Evolutionary conservation across 2,888 invertebrate species (phyloP).

Genomic region (Drosophila yooni): DNA sequence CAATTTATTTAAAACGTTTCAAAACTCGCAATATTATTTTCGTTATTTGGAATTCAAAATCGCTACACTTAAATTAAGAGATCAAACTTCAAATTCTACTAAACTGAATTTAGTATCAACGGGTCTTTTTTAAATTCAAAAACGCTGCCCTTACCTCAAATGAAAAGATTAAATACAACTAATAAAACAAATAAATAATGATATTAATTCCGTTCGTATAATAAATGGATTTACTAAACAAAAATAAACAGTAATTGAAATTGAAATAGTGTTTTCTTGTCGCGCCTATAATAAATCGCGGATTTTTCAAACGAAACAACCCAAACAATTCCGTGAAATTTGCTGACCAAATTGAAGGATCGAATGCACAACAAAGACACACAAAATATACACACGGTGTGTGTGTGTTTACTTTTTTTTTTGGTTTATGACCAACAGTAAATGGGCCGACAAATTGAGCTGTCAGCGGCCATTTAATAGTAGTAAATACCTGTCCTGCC

Average conservation of each 20-base stretch:
- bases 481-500: constrained; percentile 27
- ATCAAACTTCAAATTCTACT: not conserved
- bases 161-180: not conserved
- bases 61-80: not conserved
- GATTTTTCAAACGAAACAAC: constrained; percentile 59
- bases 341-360: constrained; percentile 36
- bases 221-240: constrained; percentile 13
- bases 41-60: not conserved
- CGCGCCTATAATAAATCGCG: constrained; percentile 75
- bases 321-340: constrained; percentile 59
- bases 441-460: constrained; percentile 67
- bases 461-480: constrained; percentile 70
- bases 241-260: constrained; percentile 8
- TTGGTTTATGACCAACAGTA: constrained; percentile 40
- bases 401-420: not conserved
- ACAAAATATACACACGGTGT: constrained; percentile 4
- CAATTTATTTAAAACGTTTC: not conserved
- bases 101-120: not conserved
- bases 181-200: not conserved
- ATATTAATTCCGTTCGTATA: constrained; percentile 14
- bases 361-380: constrained; percentile 31
- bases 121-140: not conserved
- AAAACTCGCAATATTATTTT: not conserved
- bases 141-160: not conserved
- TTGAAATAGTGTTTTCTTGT: constrained; percentile 43